phyloP scores from a whole-genome alignment of 2,797 vertebrate genomes.

The Centroberyx gerrardi region DNA sequence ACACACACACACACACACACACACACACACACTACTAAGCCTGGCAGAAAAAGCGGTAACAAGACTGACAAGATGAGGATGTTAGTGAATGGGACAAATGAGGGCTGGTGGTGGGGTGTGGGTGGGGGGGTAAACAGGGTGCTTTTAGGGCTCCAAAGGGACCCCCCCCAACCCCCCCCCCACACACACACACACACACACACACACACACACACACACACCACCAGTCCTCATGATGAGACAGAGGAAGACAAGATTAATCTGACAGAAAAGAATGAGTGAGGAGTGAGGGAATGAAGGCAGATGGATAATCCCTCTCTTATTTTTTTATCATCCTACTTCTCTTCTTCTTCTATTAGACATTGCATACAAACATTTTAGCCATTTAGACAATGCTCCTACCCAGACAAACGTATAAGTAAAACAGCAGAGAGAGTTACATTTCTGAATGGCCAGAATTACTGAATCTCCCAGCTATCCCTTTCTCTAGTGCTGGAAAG shows the following conservation, averaged over 20 bases:
- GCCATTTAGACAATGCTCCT: no score
- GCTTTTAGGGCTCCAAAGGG: slow-evolving; percentile 53
- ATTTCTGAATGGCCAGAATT: no score
- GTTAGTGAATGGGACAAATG: slow-evolving; percentile 50
- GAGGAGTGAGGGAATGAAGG: slow-evolving; percentile 43
- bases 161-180: slow-evolving; percentile 12
- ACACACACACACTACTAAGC: background rate
- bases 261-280: slow-evolving; percentile 7
- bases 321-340: background rate
- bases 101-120: slow-evolving; percentile 20
- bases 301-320: background rate
- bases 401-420: no score
- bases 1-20: background rate
- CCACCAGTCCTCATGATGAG: slow-evolving; percentile 22
- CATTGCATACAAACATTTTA: no score
- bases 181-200: background rate
- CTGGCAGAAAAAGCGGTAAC: slow-evolving; percentile 20
- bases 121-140: slow-evolving; percentile 45
- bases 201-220: background rate
- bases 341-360: background rate
- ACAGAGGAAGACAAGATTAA: background rate
- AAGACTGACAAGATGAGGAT: slow-evolving; percentile 54
- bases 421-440: no score
- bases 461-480: background rate
- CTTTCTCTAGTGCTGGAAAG: background rate